Percentiles rank a stretch among this genome's conserved stretches.
These are phyloP conservation scores for Isichthys henryi DNA, from an alignment of 2,113 vertebrate species.

Conservation along the genomic window DNA sequence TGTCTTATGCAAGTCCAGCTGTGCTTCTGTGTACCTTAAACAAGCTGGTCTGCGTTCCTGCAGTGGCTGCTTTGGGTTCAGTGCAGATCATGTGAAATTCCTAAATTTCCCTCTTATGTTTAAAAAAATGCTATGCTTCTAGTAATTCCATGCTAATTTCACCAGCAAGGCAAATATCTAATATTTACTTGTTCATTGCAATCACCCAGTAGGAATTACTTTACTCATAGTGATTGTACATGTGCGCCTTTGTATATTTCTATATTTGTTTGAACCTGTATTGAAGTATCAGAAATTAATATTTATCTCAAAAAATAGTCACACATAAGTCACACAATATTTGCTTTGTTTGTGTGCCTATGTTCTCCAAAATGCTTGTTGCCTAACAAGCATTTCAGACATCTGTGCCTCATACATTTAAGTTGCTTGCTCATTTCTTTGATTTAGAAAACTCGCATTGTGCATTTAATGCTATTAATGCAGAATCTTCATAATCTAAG, in stretches of 20 bases:
- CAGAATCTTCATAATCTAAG: neutral
- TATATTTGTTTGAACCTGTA: neutral
- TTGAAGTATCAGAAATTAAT: neutral
- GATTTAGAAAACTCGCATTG: neutral
- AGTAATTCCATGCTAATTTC: neutral
- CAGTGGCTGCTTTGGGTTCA: constrained; percentile 72
- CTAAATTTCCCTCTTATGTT: constrained; percentile 71
- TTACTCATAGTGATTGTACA: neutral
- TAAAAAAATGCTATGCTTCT: constrained; percentile 54
- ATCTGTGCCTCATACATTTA: neutral
- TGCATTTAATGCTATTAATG: neutral
- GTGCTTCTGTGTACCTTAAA: constrained; percentile 64
- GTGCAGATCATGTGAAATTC: constrained; percentile 71
- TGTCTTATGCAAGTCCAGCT: constrained; percentile 85
- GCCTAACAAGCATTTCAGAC: neutral
- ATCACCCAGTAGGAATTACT: neutral
- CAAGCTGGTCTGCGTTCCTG: constrained; percentile 79
- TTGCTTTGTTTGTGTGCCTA: neutral
- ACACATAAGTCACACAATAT: neutral
- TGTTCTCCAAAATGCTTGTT: neutral
- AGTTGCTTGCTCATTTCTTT: neutral
- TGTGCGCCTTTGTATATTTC: neutral
- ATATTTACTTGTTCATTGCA: neutral
- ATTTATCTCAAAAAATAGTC: neutral
- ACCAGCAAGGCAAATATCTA: neutral